Conservation (phyloP, 2,113 vertebrate species). For the Aspiorhynchus laticeps region DNA sequence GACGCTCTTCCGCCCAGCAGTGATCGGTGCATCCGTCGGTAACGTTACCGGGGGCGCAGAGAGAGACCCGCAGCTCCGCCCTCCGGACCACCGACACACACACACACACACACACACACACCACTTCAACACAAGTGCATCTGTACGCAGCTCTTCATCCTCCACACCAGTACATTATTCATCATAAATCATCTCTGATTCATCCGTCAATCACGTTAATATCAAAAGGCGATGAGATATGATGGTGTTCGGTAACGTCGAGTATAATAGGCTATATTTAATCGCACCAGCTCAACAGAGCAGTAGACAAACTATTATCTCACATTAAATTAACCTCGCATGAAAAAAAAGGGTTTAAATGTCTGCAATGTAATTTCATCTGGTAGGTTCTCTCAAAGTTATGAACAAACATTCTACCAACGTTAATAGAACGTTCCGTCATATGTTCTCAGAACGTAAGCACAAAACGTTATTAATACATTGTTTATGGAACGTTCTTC, state of each 20-base stretch:
- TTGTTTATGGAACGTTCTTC: too few relatives aligned
- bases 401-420: too few relatives aligned
- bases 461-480: too few relatives aligned
- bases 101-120: neutral
- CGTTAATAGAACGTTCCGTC: too few relatives aligned
- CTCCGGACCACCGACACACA: slow-evolving; percentile 27
- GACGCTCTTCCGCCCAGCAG: slow-evolving; percentile 39
- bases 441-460: too few relatives aligned
- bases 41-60: slow-evolving; percentile 25
- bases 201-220: neutral
- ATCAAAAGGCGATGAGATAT: neutral
- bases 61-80: slow-evolving; percentile 46
- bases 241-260: neutral
- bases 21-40: slow-evolving; percentile 21
- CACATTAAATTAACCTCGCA: too few relatives aligned
- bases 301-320: too few relatives aligned
- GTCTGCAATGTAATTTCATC: too few relatives aligned
- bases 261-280: neutral
- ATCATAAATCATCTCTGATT: neutral
- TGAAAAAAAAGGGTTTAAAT: too few relatives aligned
- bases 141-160: neutral
- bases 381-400: too few relatives aligned
- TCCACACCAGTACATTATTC: neutral
- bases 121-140: slow-evolving; percentile 33
- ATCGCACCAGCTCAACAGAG: too few relatives aligned